phyloP scores from a whole-genome alignment of 64 coral and sea anemone genomes.

The Dendronephthya gigantea region DNA sequence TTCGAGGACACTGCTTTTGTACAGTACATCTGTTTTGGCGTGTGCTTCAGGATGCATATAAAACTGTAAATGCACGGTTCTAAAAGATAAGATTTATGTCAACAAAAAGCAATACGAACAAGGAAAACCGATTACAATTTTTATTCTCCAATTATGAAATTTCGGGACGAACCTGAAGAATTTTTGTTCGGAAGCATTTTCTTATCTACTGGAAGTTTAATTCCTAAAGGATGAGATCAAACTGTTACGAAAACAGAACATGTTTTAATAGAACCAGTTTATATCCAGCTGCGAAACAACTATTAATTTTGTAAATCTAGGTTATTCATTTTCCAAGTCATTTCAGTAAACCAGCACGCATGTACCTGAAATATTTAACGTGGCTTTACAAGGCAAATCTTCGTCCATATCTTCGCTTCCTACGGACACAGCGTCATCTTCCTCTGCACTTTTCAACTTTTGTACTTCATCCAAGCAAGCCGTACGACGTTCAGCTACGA shows the following conservation, averaged over 20 bases:
- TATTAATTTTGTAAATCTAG: too few species aligned
- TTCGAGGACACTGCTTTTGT: constrained; percentile 1
- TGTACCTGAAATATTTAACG: constrained; percentile 59
- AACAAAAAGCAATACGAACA: too few species aligned
- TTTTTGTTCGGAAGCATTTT: background rate
- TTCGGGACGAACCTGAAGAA: background rate
- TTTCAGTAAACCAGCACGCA: background rate
- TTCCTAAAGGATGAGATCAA: background rate
- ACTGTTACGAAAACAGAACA: too few species aligned
- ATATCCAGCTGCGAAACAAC: too few species aligned
- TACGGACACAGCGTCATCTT: constrained; percentile 28
- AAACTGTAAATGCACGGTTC: background rate
- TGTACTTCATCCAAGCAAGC: constrained; percentile 91
- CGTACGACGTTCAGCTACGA: constrained; percentile 70
- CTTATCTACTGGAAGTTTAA: background rate
- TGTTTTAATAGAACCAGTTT: too few species aligned
- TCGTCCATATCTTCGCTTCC: constrained; percentile 10
- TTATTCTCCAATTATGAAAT: background rate
- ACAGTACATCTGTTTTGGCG: constrained; percentile 3
- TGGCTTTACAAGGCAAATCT: constrained; percentile 47
- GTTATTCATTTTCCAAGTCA: too few species aligned
- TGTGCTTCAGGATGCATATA: constrained; percentile 5
- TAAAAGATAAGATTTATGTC: background rate
- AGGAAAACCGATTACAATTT: background rate
- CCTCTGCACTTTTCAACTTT: constrained; percentile 44